Evolutionary conservation across 2,797 vertebrate genomes (phyloP).

Genomic region (Myotis pilosus): DNA sequence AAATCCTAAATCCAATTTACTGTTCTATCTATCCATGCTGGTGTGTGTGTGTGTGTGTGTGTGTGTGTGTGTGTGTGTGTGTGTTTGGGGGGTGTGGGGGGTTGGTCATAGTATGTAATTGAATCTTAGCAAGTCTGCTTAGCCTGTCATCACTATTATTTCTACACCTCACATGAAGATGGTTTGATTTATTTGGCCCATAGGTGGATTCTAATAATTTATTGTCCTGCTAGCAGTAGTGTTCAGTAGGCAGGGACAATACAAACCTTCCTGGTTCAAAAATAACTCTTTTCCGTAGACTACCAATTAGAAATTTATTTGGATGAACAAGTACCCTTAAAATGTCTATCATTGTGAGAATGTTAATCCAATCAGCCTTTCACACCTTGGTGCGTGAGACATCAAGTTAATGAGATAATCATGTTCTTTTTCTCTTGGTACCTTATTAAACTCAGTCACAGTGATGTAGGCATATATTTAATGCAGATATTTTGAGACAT

Average conservation of each 20-base stretch:
- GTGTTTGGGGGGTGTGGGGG: too few relatives aligned
- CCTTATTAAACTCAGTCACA: neutral
- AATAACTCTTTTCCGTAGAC: slow-evolving; percentile 27
- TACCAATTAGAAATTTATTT: slow-evolving; percentile 57
- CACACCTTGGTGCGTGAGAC: neutral
- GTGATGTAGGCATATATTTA: neutral
- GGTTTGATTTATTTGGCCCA: neutral
- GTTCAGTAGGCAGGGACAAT: neutral
- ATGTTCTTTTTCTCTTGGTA: slow-evolving; percentile 28
- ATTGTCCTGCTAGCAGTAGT: neutral
- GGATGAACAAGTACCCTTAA: slow-evolving; percentile 44
- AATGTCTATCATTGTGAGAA: slow-evolving; percentile 24
- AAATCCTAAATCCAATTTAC: neutral
- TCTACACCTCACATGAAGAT: slow-evolving; percentile 16
- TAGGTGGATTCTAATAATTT: neutral
- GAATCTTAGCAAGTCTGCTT: neutral
- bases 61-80: too few relatives aligned
- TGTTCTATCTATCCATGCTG: neutral
- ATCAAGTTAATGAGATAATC: slow-evolving; percentile 46
- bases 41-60: neutral
- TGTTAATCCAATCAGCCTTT: slow-evolving; percentile 36
- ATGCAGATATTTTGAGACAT: neutral
- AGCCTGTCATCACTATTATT: neutral
- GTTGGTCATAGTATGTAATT: neutral
- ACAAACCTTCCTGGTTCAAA: slow-evolving; percentile 22